phyloP scores from a whole-genome alignment of 1,140 invertebrate species.

The Acromyrmex heyeri region DNA sequence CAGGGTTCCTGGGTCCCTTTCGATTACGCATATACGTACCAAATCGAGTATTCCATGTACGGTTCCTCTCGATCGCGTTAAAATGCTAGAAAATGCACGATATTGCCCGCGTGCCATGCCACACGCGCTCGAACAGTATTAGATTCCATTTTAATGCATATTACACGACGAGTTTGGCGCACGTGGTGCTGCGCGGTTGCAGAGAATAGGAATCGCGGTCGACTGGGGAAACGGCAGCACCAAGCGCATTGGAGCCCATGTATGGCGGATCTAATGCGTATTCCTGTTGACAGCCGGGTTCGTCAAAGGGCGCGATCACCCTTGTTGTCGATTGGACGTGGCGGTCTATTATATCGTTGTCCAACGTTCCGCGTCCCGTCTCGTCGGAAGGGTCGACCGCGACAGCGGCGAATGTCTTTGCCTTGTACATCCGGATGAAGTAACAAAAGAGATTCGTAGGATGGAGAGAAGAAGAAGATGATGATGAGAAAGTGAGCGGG shows the following conservation, averaged over 20 bases:
- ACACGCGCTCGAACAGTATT: constrained; percentile 19
- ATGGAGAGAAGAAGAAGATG: not conserved
- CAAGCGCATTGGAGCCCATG: constrained; percentile 13
- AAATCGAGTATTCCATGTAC: not conserved
- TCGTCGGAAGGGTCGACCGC: constrained; percentile 15
- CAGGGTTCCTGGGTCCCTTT: too few species aligned
- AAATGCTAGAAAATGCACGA: constrained; percentile 9
- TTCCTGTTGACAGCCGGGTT: constrained; percentile 41
- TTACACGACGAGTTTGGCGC: constrained; percentile 39
- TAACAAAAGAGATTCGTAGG: constrained; percentile 42
- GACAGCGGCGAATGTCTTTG: constrained; percentile 48
- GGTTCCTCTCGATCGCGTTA: not conserved
- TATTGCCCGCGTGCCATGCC: not conserved
- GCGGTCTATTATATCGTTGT: constrained; percentile 61
- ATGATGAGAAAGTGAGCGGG: not conserved
- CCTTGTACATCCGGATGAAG: constrained; percentile 42
- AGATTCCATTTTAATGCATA: constrained; percentile 51
- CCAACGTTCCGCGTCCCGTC: not conserved
- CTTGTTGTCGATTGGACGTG: constrained; percentile 36
- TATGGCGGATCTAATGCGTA: constrained; percentile 40
- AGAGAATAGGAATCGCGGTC: constrained; percentile 50
- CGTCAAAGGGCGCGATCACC: constrained; percentile 55
- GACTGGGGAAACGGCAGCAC: constrained; percentile 37
- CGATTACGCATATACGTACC: too few species aligned
- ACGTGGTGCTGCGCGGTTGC: constrained; percentile 40